phyloP scores from a whole-genome alignment of 2,797 vertebrate species.

The Aldrovandia affinis region DNA sequence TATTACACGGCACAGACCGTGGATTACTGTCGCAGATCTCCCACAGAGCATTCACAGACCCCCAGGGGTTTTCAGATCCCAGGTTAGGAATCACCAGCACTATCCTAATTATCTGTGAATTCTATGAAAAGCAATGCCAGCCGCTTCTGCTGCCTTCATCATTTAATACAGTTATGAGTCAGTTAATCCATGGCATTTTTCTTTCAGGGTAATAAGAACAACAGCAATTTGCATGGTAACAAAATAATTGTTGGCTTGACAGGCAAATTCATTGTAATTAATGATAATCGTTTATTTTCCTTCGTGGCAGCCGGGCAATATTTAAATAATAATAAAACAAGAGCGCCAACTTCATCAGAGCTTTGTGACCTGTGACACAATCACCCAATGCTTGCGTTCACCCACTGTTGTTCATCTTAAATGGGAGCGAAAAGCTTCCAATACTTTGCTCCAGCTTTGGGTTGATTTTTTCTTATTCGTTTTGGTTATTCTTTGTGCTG shows the following conservation, averaged over 20 bases:
- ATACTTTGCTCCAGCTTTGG: background rate
- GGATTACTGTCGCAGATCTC: background rate
- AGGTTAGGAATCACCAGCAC: background rate
- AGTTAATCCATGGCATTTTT: conserved; percentile 68
- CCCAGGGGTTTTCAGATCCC: background rate
- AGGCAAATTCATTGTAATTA: conserved; percentile 81
- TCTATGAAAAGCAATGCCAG: conserved; percentile 53
- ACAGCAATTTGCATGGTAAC: conserved; percentile 75
- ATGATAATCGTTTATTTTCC: conserved; percentile 78
- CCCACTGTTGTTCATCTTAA: conserved; percentile 9
- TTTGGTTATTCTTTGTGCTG: background rate
- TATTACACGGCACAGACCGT: background rate
- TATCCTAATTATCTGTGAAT: background rate
- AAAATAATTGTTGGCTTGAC: conserved; percentile 81
- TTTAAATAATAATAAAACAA: conserved; percentile 67
- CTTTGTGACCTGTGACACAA: conserved; percentile 53
- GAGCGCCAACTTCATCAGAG: conserved; percentile 58
- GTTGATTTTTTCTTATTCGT: conserved; percentile 25
- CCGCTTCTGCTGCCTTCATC: conserved; percentile 64
- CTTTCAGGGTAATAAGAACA: conserved; percentile 60
- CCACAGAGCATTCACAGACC: background rate
- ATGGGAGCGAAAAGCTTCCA: background rate
- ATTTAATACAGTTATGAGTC: conserved; percentile 73
- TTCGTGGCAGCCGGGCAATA: conserved; percentile 69
- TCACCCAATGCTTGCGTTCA: conserved; percentile 54